Evolutionary conservation across 2,113 vertebrate species (phyloP), one percentile per base, ranked within the genome.

Genomic region (Lophius piscatorius): DNA sequence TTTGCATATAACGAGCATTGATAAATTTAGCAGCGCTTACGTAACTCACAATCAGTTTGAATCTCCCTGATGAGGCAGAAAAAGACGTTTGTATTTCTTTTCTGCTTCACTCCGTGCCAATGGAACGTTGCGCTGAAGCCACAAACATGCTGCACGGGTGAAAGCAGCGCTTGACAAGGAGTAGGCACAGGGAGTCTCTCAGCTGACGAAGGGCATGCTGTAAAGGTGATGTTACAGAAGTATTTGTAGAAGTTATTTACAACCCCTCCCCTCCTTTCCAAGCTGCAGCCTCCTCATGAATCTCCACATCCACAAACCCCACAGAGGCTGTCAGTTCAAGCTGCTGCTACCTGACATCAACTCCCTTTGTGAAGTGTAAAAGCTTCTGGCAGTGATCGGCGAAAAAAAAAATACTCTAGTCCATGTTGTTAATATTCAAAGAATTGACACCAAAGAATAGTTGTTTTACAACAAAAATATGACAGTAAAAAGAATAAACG

Each of bases 11-110:
- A 88, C 70, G 77, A 89, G 86, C 80, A 79, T 87, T 85, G 90
- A 90, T 91, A 91, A 88, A 90, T 92, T 91, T 92, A 91, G 89
- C 87, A 24, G 82, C 0, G 28, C 76, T 92, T 91, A 91, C 75
- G 67, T 89, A 91, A 91, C 83, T 72, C 68, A 51, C 63, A 21
- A 81, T 90, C 88, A 75, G 77, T 89, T 85, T 67, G 83, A 90
- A 90, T 91, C 87, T 80, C 72, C 81, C 84, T 89, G 87, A 90
- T 90, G 88, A 91, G 78, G 90, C 87, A 88, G 89, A 70, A 88
- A 85, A 73, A 78, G 62, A 82, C 68, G 69, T 83, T 74, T 46
- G 57, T 86, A 87, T n/a, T n/a, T 88, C 44, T 64, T 68, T 76
- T 52, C 79, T 49, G 55, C 70, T 45, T 45, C 69, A 54, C 44